Base-by-base conservation (phyloP, 2,797 vertebrate genomes). In the Rhynchotus rufescens region DNA sequence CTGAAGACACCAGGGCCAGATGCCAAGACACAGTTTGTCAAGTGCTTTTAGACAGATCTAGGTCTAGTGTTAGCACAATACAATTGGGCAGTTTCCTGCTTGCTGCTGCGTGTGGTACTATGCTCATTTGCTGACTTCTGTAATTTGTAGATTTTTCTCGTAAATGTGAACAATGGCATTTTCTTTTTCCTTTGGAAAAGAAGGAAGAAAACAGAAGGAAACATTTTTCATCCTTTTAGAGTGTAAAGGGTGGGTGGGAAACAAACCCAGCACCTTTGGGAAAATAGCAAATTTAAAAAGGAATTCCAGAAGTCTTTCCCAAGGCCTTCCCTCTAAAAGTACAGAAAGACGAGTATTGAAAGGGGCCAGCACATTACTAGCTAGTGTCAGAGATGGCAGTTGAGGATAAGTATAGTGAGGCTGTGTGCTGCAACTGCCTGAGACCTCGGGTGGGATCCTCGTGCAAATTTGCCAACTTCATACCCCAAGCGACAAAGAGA, bases 1-100 rank as follows among this genome's bases (percentile, higher is more conserved):
- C 65, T 72, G 14, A 86, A 68, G 10, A 59, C 59, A 73, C 51
- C 8, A 10, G 66, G 52, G 51, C 69, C 28, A 52, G 52, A 66
- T 54, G 67, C 67, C 82, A 89, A 78, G 67, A 76, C 60, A 51
- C 13, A 81, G 44, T 81, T 80, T 67, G 40, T 91, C 69, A 87
- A 79, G 62, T 67, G 34, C 15, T 78, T 57, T 73, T 59, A 75
- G 62, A 52, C 74, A 93, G 72, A 83, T 60, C 59, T 61, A 67
- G 45, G 62, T 73, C 73, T 84, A 44, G 38, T 67, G 81, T 59
- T 84, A 92, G 38, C 49, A 47, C 49, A 80, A 60, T 30, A 28
- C 42, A 62, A n/a, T 54, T 64, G 66, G 67, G 38, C 36, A 38
- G 73, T 23, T 30, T 82, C 76, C 34, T 80, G 42, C 61, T 54